Evolutionary conservation across 2,797 vertebrate genomes (phyloP).

Genomic region (Anguilla obscura): DNA sequence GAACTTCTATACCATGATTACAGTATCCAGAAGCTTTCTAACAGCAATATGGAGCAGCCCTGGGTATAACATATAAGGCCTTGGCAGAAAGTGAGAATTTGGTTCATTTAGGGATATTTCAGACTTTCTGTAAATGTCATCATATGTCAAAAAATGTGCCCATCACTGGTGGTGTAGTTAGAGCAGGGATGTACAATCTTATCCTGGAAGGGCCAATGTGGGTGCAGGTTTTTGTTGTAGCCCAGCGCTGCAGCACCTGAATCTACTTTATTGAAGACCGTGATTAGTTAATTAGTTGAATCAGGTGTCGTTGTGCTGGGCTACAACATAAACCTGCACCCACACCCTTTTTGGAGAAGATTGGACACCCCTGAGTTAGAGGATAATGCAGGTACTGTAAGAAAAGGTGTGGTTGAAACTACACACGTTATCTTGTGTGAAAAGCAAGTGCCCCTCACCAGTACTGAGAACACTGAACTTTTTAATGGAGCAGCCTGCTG

Average conservation of each 20-base stretch:
- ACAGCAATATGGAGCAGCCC: not conserved
- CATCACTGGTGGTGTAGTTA: not conserved
- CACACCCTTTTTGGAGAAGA: too few relatives aligned
- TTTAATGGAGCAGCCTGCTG: not conserved
- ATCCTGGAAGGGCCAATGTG: too few relatives aligned
- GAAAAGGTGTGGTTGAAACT: not conserved
- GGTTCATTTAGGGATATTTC: not conserved
- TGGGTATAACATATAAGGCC: not conserved
- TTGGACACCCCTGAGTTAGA: too few relatives aligned
- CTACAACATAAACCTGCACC: too few relatives aligned
- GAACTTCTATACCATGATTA: not conserved
- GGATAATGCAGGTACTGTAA: not conserved
- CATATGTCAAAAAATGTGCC: not conserved
- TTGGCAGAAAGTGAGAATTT: not conserved
- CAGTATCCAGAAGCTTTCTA: not conserved
- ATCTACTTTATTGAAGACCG: too few relatives aligned
- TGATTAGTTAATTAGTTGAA: too few relatives aligned
- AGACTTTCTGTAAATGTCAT: not conserved
- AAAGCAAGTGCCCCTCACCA: not conserved
- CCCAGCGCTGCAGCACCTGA: too few relatives aligned
- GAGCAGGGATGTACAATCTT: too few relatives aligned
- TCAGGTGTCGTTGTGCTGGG: too few relatives aligned
- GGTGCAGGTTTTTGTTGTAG: too few relatives aligned
- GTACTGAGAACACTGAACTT: not conserved
- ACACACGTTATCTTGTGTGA: not conserved